These are phyloP conservation scores for Autographa gamma DNA, from an alignment of 2,888 invertebrate genomes.

Conservation along the genomic window DNA sequence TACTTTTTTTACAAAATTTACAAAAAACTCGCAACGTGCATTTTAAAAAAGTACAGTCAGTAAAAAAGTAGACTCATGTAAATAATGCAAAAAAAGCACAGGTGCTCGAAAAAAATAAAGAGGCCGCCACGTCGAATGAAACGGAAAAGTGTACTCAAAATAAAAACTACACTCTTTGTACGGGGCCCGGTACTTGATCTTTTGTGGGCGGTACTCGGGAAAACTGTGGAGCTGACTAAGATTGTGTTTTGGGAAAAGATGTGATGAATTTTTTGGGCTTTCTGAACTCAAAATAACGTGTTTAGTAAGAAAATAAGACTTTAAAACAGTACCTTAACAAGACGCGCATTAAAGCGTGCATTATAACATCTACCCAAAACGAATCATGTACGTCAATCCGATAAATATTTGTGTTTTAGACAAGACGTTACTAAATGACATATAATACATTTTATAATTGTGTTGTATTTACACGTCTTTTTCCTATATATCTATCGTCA, in stretches of 20 bases:
- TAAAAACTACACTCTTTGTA: slow-evolving; percentile 80
- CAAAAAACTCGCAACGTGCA: slow-evolving; percentile 43
- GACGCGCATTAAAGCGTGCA: no score
- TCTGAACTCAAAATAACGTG: no score
- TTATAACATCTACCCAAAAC: no score
- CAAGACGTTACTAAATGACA: no score
- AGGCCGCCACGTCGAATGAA: slow-evolving; percentile 63
- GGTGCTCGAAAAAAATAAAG: slow-evolving; percentile 80
- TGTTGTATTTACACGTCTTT: no score
- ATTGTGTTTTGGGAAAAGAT: neutral
- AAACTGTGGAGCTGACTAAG: slow-evolving; percentile 62
- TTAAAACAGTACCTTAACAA: no score
- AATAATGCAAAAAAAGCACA: slow-evolving; percentile 72
- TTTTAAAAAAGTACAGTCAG: slow-evolving; percentile 53
- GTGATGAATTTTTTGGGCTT: neutral
- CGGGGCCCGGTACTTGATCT: slow-evolving; percentile 81
- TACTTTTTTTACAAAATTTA: slow-evolving; percentile 37
- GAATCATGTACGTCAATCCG: no score
- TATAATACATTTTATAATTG: no score
- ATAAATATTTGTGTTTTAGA: no score
- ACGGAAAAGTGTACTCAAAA: slow-evolving; percentile 82
- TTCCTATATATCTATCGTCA: no score
- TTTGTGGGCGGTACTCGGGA: slow-evolving; percentile 70
- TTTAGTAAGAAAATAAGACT: no score
- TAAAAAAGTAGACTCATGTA: slow-evolving; percentile 56